Evolutionary conservation across 2,797 vertebrate genomes (phyloP), one percentile per base, ranked within the genome.

Genomic region (Melanogrammus aeglefinus): DNA sequence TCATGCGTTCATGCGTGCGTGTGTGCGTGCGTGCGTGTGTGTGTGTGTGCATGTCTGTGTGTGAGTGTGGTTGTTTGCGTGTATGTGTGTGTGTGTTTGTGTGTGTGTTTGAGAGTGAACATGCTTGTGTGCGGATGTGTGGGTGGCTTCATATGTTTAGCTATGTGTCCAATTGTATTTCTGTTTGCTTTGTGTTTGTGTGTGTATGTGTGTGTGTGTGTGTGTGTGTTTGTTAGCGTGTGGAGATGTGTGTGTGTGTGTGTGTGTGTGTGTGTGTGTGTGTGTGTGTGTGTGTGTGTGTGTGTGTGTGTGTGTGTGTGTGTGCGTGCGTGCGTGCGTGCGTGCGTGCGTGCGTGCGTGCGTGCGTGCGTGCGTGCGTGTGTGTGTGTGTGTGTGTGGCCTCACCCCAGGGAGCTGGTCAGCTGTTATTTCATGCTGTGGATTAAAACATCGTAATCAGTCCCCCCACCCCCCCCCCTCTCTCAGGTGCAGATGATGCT

Each of bases 381-480:
- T 85, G 84, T 86, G 87, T 31, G 29, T 31, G 29, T 87, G 77
- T 83, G 80, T 87, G 76, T 85, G 84, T 86, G 87, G 83, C 81
- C 86, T 66, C 88, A 85, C 94, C 94, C 92, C 86, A 89, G 92
- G 94, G 94, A 95, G 92, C 93, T 86, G 94, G 94, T 97, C 95
- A 96, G 95, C 94, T 95, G 95, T 94, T 97, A 95, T 96, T 96
- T 93, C 87, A 89, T 88, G 85, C 92, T 91, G 87, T 88, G 95
- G 96, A 97, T 98, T 97, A 97, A n/a, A 96, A 92, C 93, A 93
- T 95, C 94, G 96, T 97, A 97, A 97, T 98, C 95, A 97, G 95
- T 93, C 94, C 92, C 91, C n/a, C n/a, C n/a, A n/a, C 94, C 66
- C 36, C 29, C 47, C 2, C 71, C 41, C 95, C 95, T 95, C 95